A percentile compares a stretch with the other conserved stretches of the same genome.
These are phyloP conservation scores for Chelonoidis abingdonii DNA, from an alignment of 2,113 vertebrate species.

Conservation along the genomic window DNA sequence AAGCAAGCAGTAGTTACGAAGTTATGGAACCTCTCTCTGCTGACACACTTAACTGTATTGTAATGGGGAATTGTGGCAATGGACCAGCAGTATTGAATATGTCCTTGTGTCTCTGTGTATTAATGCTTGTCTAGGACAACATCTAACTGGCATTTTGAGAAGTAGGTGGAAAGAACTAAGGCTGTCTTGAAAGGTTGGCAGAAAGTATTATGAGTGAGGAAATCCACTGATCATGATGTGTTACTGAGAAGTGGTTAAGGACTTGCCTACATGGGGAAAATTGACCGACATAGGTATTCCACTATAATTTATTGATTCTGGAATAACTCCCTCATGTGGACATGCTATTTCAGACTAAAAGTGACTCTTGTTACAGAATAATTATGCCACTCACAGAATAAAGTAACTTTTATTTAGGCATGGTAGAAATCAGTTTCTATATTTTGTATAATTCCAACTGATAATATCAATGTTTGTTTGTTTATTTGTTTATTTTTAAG, in stretches of 20 bases:
- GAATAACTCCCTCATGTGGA: not conserved
- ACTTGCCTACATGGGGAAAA: not conserved
- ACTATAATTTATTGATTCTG: not conserved
- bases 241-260: constrained; percentile 49
- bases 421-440: not conserved
- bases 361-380: not conserved
- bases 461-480: not conserved
- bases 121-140: not conserved
- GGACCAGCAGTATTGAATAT: constrained; percentile 45
- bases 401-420: not conserved
- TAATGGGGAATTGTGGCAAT: constrained; percentile 46
- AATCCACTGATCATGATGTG: constrained; percentile 58
- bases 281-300: constrained; percentile 27
- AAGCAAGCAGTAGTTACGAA: constrained; percentile 59
- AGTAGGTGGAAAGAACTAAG: constrained; percentile 56
- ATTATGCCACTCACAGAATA: not conserved
- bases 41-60: constrained; percentile 20
- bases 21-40: constrained; percentile 29
- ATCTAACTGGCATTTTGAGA: constrained; percentile 58
- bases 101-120: constrained; percentile 28
- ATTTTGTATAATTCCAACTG: not conserved
- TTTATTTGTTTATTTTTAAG: not conserved
- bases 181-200: constrained; percentile 52
- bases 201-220: constrained; percentile 36
- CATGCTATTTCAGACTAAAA: not conserved